These are phyloP conservation scores for Drosophila acutilabella DNA, from an alignment of 2,888 invertebrate genomes.

Conservation along the genomic window DNA sequence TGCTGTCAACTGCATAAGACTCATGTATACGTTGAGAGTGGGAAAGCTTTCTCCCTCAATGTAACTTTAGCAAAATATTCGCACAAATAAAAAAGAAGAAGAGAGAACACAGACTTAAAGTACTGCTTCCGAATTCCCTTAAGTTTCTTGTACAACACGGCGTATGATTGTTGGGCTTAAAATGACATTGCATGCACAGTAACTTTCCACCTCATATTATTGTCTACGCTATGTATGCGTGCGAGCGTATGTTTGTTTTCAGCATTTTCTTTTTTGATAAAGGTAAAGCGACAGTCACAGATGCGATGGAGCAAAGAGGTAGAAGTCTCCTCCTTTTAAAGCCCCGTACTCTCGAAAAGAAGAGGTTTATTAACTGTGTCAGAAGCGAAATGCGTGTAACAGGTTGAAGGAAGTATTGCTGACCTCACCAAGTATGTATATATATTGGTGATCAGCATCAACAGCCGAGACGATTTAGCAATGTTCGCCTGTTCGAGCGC, in stretches of 20 bases:
- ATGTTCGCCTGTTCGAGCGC: no score
- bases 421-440: no score
- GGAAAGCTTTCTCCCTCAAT: slow-evolving; percentile 32
- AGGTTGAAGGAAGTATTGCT: no score
- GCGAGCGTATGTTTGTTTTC: slow-evolving; percentile 12
- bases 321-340: slow-evolving; percentile 22
- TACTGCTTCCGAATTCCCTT: slow-evolving; percentile 2
- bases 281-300: slow-evolving; percentile 54
- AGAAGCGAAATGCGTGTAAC: no score
- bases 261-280: slow-evolving; percentile 28
- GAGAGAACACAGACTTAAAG: no score
- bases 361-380: no score
- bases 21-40: slow-evolving; percentile 7
- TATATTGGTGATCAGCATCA: no score
- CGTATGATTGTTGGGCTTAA: slow-evolving; percentile 57
- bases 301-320: slow-evolving; percentile 31
- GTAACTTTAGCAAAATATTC: slow-evolving; percentile 34
- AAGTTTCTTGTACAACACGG: slow-evolving; percentile 15
- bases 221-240: neutral
- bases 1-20: slow-evolving; percentile 47
- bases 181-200: slow-evolving; percentile 34
- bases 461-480: no score
- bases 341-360: no score
- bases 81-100: no score
- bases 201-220: neutral